Percentiles rank a stretch among this genome's conserved stretches.
These are phyloP conservation scores for Drosophila trichaetosa DNA, from an alignment of 2,888 invertebrate species.

Conservation along the genomic window DNA sequence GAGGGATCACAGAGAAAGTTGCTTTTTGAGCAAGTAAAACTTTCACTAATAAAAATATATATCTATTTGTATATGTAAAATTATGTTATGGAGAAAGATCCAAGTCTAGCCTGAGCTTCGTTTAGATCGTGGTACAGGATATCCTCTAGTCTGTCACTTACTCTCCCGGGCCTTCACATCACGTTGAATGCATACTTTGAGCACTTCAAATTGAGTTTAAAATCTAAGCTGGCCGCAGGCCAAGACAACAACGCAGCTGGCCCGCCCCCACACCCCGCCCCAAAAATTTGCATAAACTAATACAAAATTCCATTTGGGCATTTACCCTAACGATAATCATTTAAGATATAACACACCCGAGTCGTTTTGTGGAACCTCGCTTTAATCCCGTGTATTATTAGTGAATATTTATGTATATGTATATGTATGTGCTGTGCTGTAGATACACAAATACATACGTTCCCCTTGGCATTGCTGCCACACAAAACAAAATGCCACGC, in stretches of 20 bases:
- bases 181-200: constrained; percentile 1
- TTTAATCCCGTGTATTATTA: neutral
- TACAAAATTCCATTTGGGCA: constrained; percentile 56
- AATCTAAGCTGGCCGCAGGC: constrained; percentile 20
- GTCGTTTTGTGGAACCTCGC: constrained; percentile 9
- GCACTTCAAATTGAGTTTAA: constrained; percentile 20
- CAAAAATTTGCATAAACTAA: constrained; percentile 53
- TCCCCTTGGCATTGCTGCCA: constrained; percentile 7
- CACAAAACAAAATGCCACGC: constrained; percentile 20
- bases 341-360: constrained; percentile 62
- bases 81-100: neutral
- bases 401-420: neutral
- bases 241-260: constrained; percentile 25
- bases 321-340: constrained; percentile 55
- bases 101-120: neutral
- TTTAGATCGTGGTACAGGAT: neutral
- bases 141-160: neutral
- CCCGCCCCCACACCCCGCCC: constrained; percentile 1
- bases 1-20: neutral
- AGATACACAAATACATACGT: neutral
- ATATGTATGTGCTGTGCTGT: too few species aligned
- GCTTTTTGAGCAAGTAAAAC: neutral
- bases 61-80: neutral
- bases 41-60: neutral
- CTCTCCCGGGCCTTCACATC: neutral